phyloP scores from a whole-genome alignment of 2,797 vertebrate species.

The Hydrocynus forskahlii region DNA sequence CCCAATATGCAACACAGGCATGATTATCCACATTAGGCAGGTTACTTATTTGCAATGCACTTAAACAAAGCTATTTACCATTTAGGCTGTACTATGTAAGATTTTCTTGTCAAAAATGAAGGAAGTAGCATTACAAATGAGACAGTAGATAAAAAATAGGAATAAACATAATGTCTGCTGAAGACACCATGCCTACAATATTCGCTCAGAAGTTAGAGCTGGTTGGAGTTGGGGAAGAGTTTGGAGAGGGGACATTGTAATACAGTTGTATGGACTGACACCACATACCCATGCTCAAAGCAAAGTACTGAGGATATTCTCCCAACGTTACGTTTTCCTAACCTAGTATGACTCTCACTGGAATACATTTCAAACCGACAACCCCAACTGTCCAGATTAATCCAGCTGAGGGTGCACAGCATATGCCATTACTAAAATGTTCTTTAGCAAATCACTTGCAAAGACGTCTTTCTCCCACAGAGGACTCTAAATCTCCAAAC shows the following conservation, averaged over 20 bases:
- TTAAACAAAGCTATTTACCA: too few species aligned
- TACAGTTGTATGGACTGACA: background rate
- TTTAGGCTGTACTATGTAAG: background rate
- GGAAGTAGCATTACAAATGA: too few species aligned
- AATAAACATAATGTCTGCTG: too few species aligned
- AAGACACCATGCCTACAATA: too few species aligned
- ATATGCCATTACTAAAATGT: background rate
- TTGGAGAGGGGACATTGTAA: too few species aligned
- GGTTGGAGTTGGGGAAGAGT: too few species aligned
- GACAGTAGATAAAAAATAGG: too few species aligned
- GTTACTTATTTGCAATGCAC: background rate
- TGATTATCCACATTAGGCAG: slow-evolving; percentile 35
- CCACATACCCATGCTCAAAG: background rate
- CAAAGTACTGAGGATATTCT: background rate
- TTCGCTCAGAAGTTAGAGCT: too few species aligned
- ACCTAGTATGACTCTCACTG: background rate
- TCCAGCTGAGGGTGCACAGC: background rate
- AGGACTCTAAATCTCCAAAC: background rate
- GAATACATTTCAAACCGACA: background rate
- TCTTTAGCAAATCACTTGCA: background rate
- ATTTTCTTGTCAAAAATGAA: too few species aligned
- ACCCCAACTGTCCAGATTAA: background rate
- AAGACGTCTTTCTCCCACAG: background rate
- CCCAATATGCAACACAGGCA: background rate
- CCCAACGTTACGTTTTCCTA: background rate